A percentile compares a stretch with the other conserved stretches of the same genome.
phyloP scores from a whole-genome alignment of 1,140 invertebrate species.

The Ylistrum balloti region DNA sequence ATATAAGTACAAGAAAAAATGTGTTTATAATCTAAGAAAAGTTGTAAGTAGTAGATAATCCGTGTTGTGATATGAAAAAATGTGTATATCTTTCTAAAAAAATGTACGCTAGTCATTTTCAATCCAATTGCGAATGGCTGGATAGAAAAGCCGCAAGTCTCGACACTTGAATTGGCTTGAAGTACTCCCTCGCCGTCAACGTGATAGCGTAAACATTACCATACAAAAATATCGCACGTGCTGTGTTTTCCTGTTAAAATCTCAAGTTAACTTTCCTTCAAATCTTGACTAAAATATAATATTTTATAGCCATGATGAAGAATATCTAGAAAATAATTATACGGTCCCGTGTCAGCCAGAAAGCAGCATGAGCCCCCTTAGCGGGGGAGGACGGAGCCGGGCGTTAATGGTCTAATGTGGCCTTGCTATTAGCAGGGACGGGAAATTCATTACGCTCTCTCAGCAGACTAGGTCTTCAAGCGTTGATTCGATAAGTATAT shows the following conservation, averaged over 20 bases:
- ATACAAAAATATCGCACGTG: not conserved
- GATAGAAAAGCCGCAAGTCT: not conserved
- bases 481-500: slow-evolving; percentile 23
- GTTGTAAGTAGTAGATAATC: not conserved
- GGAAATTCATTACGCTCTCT: slow-evolving; percentile 13
- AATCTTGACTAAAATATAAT: slow-evolving; percentile 40
- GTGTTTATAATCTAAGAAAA: slow-evolving; percentile 6
- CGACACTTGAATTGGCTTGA: slow-evolving; percentile 31
- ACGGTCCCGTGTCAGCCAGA: slow-evolving; percentile 17
- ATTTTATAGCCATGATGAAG: slow-evolving; percentile 39
- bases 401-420: not conserved
- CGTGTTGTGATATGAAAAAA: not conserved
- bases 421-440: slow-evolving; percentile 37
- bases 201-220: not conserved
- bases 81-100: not conserved
- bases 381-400: not conserved
- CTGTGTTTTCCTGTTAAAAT: not conserved
- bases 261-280: slow-evolving; percentile 26
- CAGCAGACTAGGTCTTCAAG: not conserved
- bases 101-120: not conserved
- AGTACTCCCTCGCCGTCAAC: not conserved
- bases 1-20: slow-evolving; percentile 31
- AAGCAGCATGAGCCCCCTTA: not conserved
- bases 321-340: slow-evolving; percentile 34
- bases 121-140: not conserved